A percentile compares a stretch with the other conserved stretches of the same genome.
Conservation (phyloP, 2,888 invertebrate species). For the Agapetus fuscipes region DNA sequence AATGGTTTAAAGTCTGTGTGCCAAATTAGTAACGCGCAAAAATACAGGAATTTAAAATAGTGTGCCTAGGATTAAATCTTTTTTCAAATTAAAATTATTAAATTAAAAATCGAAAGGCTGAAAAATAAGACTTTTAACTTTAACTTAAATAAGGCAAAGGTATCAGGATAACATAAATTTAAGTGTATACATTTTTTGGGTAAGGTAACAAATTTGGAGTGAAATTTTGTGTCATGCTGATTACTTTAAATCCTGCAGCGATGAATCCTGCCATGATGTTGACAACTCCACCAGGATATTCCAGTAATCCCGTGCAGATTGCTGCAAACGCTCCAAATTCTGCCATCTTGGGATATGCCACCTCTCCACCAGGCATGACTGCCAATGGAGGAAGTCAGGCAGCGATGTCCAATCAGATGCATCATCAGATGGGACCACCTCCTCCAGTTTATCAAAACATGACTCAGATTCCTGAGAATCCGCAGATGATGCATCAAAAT, state of each 20-base stretch:
- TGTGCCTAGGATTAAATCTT: slow-evolving; percentile 12
- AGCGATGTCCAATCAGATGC: slow-evolving; percentile 17
- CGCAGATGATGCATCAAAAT: slow-evolving; percentile 3
- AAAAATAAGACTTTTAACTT: neutral
- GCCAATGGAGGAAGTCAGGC: slow-evolving; percentile 14
- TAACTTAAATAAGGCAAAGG: no score
- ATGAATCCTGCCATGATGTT: slow-evolving; percentile 23
- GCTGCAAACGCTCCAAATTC: slow-evolving; percentile 21
- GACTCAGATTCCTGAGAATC: no score
- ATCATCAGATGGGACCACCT: slow-evolving; percentile 4
- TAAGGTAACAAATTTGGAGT: no score
- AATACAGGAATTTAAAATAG: slow-evolving; percentile 16
- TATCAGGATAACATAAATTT: no score
- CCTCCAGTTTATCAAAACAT: no score
- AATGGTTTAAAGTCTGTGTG: no score
- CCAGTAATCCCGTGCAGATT: slow-evolving; percentile 17
- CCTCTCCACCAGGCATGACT: slow-evolving; percentile 19
- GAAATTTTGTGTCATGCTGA: slow-evolving; percentile 35
- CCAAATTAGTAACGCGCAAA: slow-evolving; percentile 9
- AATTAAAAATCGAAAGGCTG: neutral
- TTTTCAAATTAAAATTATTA: neutral
- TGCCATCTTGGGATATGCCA: slow-evolving; percentile 14
- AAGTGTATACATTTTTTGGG: no score
- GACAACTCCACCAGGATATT: slow-evolving; percentile 17
- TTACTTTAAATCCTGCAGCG: slow-evolving; percentile 30